Conservation (phyloP, 2,113 vertebrate species). For the Triplophysa siluroides region DNA sequence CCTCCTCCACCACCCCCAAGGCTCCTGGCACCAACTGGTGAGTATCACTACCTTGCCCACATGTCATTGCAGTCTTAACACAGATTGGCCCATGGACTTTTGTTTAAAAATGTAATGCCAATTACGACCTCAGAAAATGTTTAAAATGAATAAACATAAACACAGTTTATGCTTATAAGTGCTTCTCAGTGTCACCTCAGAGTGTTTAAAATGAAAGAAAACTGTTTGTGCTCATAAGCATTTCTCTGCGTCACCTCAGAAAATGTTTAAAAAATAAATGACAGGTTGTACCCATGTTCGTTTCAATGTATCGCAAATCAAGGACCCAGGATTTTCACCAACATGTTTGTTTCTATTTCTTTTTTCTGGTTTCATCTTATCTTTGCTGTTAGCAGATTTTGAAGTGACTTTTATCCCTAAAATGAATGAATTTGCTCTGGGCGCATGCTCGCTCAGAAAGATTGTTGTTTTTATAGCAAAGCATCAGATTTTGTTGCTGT, state of each 20-base stretch:
- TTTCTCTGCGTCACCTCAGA: too few relatives aligned
- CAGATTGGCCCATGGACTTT: background rate
- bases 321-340: constrained; percentile 14
- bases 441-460: constrained; percentile 1
- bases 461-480: background rate
- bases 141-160: background rate
- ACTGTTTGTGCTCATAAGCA: background rate
- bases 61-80: constrained; percentile 3
- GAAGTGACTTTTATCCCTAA: background rate
- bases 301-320: background rate
- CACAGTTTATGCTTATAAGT: background rate
- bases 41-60: constrained; percentile 58
- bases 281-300: background rate
- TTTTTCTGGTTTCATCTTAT: background rate
- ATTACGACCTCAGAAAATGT: background rate
- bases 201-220: background rate
- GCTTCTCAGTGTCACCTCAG: background rate
- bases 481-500: background rate
- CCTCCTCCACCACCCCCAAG: constrained; percentile 83
- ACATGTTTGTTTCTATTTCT: background rate
- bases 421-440: constrained; percentile 14
- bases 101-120: background rate
- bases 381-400: background rate
- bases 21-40: constrained; percentile 76
- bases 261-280: too few relatives aligned